A percentile compares a stretch with the other conserved stretches of the same genome.
Evolutionary conservation across 2,797 vertebrate genomes (phyloP).

Genomic region (Coregonus ussuriensis): DNA sequence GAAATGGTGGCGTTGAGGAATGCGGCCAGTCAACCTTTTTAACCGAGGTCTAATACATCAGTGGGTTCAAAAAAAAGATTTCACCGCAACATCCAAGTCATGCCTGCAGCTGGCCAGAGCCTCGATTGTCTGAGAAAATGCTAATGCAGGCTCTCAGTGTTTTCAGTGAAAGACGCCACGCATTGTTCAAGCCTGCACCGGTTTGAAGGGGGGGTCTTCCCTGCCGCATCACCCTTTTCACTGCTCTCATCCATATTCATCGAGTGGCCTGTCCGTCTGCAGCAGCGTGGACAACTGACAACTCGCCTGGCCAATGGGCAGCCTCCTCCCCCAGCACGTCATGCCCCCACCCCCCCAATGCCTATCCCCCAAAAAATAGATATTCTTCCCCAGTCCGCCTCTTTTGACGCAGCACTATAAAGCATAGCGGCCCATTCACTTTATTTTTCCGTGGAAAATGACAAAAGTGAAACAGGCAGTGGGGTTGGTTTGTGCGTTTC

Average conservation of each 20-base stretch:
- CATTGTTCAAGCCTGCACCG: slow-evolving; percentile 81
- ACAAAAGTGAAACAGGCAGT: slow-evolving; percentile 67
- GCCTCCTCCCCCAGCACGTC: slow-evolving; percentile 45
- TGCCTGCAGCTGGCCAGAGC: slow-evolving; percentile 79
- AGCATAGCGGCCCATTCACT: slow-evolving; percentile 76
- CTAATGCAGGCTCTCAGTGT: slow-evolving; percentile 79
- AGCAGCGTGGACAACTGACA: slow-evolving; percentile 77
- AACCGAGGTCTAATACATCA: slow-evolving; percentile 77
- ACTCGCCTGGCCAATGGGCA: slow-evolving; percentile 71
- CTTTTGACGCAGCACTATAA: slow-evolving; percentile 86
- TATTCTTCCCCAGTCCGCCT: slow-evolving; percentile 71
- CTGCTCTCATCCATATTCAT: slow-evolving; percentile 88
- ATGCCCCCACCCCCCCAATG: slow-evolving; percentile 57
- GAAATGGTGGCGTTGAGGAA: slow-evolving; percentile 79
- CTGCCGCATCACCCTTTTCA: slow-evolving; percentile 83
- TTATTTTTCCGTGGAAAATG: slow-evolving; percentile 65
- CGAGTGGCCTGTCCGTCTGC: slow-evolving; percentile 83
- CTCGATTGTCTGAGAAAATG: slow-evolving; percentile 80
- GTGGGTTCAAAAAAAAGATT: slow-evolving; percentile 59
- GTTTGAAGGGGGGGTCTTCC: slow-evolving; percentile 79
- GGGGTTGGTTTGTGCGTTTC: slow-evolving; percentile 39
- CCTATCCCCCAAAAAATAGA: slow-evolving; percentile 67
- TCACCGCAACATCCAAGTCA: slow-evolving; percentile 81
- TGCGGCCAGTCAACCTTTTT: slow-evolving; percentile 77
- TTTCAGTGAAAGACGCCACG: slow-evolving; percentile 80